These are phyloP conservation scores for Pollenia griseotomentosa DNA, from an alignment of 2,888 invertebrate genomes.

Conservation along the genomic window DNA sequence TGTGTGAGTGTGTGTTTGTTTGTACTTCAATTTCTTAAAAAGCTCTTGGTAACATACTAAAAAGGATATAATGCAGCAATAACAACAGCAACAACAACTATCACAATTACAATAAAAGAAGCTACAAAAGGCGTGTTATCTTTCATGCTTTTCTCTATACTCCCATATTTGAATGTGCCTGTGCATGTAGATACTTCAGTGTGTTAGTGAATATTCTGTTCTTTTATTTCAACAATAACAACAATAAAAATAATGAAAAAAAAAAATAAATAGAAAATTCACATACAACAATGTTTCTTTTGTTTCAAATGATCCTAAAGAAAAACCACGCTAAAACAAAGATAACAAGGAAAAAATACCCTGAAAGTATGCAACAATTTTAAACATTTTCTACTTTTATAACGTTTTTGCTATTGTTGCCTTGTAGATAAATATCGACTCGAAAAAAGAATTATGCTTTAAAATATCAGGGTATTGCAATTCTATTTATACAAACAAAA, in stretches of 20 bases:
- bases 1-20: not conserved
- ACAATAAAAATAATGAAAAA: constrained; percentile 13
- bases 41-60: constrained; percentile 18
- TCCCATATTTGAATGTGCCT: not conserved
- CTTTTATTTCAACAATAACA: constrained; percentile 19
- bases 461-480: constrained; percentile 29
- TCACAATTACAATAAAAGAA: constrained; percentile 28
- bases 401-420: constrained; percentile 11
- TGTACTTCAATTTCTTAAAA: constrained; percentile 45
- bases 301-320: constrained; percentile 29
- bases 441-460: constrained; percentile 39
- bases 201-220: constrained; percentile 17
- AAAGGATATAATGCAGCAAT: not conserved
- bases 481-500: constrained; percentile 31
- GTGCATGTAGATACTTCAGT: not conserved
- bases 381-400: not conserved
- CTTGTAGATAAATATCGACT: constrained; percentile 47
- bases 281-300: constrained; percentile 52
- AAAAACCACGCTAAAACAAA: constrained; percentile 25
- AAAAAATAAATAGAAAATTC: constrained; percentile 41
- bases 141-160: constrained; percentile 2
- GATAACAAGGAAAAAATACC: constrained; percentile 5
- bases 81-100: not conserved
- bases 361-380: constrained; percentile 63
- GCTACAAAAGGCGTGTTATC: constrained; percentile 56